Percentiles rank a stretch among this genome's conserved stretches.
phyloP scores from a whole-genome alignment of 2,888 invertebrate species.

The Dryobotodes eremita region DNA sequence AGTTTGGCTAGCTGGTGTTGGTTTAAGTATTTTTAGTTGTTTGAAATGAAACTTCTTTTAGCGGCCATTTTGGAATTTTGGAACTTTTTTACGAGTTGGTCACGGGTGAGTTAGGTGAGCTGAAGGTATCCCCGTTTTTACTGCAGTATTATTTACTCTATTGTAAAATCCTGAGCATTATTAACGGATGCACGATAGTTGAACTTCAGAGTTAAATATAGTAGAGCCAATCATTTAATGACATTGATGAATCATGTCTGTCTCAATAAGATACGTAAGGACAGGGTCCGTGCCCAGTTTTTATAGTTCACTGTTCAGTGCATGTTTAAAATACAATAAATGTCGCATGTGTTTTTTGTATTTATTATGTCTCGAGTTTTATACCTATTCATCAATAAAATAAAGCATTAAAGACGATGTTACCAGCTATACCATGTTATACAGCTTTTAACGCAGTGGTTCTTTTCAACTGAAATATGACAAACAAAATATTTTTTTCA shows the following conservation, averaged over 20 bases:
- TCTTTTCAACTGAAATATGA: neutral
- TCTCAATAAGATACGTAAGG: conserved; percentile 51
- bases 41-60: conserved; percentile 38
- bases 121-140: conserved; percentile 16
- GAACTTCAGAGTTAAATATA: conserved; percentile 41
- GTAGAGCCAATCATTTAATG: conserved; percentile 52
- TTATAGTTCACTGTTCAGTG: conserved; percentile 42
- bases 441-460: neutral
- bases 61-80: conserved; percentile 32
- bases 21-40: conserved; percentile 43
- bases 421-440: too few relatives aligned
- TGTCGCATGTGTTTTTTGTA: conserved; percentile 31
- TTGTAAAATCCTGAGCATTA: conserved; percentile 15
- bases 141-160: conserved; percentile 12
- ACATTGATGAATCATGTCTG: conserved; percentile 63
- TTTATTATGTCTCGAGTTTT: neutral
- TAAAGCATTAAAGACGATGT: neutral
- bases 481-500: neutral
- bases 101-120: conserved; percentile 5
- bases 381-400: conserved; percentile 3
- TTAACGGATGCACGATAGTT: conserved; percentile 37
- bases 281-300: conserved; percentile 46
- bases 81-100: conserved; percentile 30
- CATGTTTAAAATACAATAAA: conserved; percentile 27
- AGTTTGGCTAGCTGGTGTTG: conserved; percentile 44